Conservation (phyloP, 2,797 vertebrate genomes). For the Hyperoplus immaculatus region DNA sequence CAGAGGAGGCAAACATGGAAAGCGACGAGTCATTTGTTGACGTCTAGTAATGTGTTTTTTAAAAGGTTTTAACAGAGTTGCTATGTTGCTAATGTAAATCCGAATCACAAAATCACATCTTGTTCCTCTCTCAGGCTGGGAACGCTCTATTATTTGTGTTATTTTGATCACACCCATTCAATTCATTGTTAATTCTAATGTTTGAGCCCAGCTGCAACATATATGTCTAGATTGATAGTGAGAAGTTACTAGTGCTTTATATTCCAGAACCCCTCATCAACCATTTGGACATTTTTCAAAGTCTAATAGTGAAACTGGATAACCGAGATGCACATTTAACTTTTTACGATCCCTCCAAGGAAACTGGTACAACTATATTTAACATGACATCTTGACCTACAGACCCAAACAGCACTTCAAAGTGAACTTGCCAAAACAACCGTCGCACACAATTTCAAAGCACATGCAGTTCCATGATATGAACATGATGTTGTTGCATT, state of each 20-base stretch:
- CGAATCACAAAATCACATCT: neutral
- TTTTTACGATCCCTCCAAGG: conserved; percentile 11
- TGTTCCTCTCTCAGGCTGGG: neutral
- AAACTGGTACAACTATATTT: conserved; percentile 26
- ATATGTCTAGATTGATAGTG: neutral
- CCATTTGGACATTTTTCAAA: neutral
- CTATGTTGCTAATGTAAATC: conserved; percentile 16
- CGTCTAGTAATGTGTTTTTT: neutral
- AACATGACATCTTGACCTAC: conserved; percentile 12
- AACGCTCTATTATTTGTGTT: neutral
- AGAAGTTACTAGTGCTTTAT: neutral
- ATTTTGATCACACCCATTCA: neutral
- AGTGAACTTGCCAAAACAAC: neutral
- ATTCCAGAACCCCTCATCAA: neutral
- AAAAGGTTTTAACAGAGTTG: conserved; percentile 16
- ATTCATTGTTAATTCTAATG: neutral
- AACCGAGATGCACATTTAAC: neutral
- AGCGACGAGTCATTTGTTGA: neutral
- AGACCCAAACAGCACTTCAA: neutral
- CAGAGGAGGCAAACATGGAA: conserved; percentile 4
- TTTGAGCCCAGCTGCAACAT: neutral
- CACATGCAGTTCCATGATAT: neutral
- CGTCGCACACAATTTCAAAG: neutral
- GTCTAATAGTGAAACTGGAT: neutral
- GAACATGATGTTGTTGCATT: neutral